Conservation (phyloP, 1,140 invertebrate species). For the Zaprionus capensis region DNA sequence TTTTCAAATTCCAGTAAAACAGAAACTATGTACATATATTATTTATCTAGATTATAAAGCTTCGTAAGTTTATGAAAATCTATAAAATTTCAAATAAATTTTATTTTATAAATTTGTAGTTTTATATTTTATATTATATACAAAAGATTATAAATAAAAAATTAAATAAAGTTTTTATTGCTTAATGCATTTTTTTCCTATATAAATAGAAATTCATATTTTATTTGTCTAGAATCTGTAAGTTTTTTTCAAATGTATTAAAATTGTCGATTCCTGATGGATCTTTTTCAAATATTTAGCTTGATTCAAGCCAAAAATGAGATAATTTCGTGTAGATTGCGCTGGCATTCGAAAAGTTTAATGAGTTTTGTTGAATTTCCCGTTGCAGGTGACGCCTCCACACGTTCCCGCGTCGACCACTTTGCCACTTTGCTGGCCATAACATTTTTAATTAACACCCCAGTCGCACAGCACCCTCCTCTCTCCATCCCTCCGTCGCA, state of each 20-base stretch:
- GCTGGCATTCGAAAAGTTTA: background rate
- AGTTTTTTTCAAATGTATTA: background rate
- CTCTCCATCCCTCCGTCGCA: background rate
- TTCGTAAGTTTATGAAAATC: too few species aligned
- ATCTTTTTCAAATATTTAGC: background rate
- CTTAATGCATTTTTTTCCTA: too few species aligned
- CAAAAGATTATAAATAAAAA: too few species aligned
- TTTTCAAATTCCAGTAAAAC: too few species aligned
- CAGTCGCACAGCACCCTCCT: background rate
- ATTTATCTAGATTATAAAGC: too few species aligned
- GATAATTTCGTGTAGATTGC: constrained; percentile 5
- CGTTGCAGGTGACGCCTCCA: constrained; percentile 17
- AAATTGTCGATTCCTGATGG: background rate
- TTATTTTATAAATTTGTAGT: too few species aligned
- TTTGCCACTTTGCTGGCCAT: constrained; percentile 28
- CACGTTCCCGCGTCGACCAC: constrained; percentile 7
- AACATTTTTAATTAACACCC: constrained; percentile 47
- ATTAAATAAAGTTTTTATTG: too few species aligned
- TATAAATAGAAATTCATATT: background rate
- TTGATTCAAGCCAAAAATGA: background rate
- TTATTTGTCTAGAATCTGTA: background rate
- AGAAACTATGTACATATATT: too few species aligned
- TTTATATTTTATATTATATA: too few species aligned
- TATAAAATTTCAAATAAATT: too few species aligned
- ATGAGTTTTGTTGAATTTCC: constrained; percentile 19